Evolutionary conservation across 2,113 vertebrate genomes (phyloP).

Genomic region (Mobula birostris): DNA sequence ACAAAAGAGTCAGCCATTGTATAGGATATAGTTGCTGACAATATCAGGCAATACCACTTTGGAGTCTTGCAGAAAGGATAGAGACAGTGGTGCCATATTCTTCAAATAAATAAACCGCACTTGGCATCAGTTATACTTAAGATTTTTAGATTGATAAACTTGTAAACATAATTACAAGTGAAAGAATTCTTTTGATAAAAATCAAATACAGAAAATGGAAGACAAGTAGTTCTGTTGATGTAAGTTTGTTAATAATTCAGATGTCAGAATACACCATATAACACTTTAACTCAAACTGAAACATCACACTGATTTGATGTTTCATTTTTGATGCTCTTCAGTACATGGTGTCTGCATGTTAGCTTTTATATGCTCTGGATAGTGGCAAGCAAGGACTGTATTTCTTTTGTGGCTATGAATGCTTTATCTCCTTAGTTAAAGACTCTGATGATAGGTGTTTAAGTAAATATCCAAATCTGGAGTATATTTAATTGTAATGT

Average conservation of each 20-base stretch:
- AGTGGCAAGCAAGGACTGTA: neutral
- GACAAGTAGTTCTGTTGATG: neutral
- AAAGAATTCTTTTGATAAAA: neutral
- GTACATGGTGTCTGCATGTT: neutral
- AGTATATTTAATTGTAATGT: neutral
- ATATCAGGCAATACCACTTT: neutral
- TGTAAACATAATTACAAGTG: neutral
- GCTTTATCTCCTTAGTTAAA: neutral
- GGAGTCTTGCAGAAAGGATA: neutral
- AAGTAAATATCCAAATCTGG: neutral
- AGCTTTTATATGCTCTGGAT: neutral
- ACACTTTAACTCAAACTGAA: neutral
- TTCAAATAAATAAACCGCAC: neutral
- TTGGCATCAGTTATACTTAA: neutral
- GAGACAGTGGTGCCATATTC: neutral
- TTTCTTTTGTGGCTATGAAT: neutral
- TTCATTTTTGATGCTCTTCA: neutral
- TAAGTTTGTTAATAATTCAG: neutral
- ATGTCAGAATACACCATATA: neutral
- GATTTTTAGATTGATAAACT: neutral
- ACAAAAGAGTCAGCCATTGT: neutral
- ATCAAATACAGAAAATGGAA: neutral
- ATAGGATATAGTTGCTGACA: neutral
- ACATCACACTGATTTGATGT: neutral
- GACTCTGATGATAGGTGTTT: neutral